Base-by-base conservation (phyloP, 2,888 invertebrate species). In the Ennomos fuscantarius region DNA sequence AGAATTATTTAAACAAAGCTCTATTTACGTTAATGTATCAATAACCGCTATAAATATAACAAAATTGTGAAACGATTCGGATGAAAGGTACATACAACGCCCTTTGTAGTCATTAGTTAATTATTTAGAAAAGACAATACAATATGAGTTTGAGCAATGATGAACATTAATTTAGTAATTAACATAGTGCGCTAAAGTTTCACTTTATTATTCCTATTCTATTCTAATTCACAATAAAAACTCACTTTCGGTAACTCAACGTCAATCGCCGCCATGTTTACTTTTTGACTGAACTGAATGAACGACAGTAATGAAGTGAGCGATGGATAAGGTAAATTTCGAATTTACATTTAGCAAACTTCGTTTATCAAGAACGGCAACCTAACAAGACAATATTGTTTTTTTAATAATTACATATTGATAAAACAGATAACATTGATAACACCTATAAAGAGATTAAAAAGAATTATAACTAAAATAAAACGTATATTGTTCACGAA, bases 211-310 rank as follows among this genome's bases (percentile, higher is more conserved):
- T 41, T 6, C 9, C 9, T 35, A 41, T 49, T 13, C 10, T 12
- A 53, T 55, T 44, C 24, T 56, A 65, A 53, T 12, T 62, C 39
- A 33, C 37, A 42, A 12, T 13, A 8, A 31, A 59, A 74, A 82
- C 84, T 89, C 80, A 92, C 92, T 87, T 92, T 92, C 45, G 83
- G 82, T 66, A 76, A 73, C 70, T 92, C 92, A 69, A 89, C 89
- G 72, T 92, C 92, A 65, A 92, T 89, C 72, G 94, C 93, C 85
- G 94, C 94, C 94, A 94, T 94, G 85, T 93, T 93, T 91, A 76
- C 70, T 73, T 82, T 78, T 79, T 81, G 86, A 85, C 76, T 81
- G 69, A 73, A 64, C 55, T 44, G 62, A 68, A 1, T 24, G 5
- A 24, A 24, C 3, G 6, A 24, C 6, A 5, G 24, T 24, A 24